Evolutionary conservation across 1,140 invertebrate genomes (phyloP).

Genomic region (Caenorhabditis inopinata): DNA sequence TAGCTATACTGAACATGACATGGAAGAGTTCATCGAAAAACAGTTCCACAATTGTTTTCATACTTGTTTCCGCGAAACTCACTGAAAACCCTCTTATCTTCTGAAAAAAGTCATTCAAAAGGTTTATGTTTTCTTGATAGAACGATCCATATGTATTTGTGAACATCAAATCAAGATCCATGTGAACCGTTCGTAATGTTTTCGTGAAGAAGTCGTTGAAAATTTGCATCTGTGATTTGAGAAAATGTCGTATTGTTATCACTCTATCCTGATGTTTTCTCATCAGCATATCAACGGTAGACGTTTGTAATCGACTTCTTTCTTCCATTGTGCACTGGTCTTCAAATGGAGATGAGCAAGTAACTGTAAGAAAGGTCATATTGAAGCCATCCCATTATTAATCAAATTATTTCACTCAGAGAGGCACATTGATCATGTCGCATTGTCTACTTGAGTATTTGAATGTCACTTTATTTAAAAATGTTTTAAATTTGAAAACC

Average conservation of each 20-base stretch:
- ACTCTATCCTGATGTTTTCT: background rate
- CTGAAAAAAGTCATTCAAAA: background rate
- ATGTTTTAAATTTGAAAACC: no score
- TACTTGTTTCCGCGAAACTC: background rate
- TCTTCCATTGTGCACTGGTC: slow-evolving; percentile 25
- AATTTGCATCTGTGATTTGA: background rate
- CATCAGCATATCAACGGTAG: background rate
- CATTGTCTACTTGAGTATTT: no score
- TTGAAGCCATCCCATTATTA: background rate
- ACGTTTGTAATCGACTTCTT: background rate
- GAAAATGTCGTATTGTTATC: background rate
- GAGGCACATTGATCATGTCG: no score
- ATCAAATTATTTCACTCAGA: no score
- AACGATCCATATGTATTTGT: background rate
- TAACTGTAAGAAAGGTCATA: background rate
- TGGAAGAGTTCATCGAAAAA: slow-evolving; percentile 16
- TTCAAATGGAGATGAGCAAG: slow-evolving; percentile 16
- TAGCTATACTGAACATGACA: slow-evolving; percentile 1
- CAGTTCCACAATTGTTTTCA: background rate
- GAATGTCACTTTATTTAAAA: no score
- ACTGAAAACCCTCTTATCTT: slow-evolving; percentile 3
- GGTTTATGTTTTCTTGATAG: slow-evolving; percentile 4
- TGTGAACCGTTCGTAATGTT: background rate
- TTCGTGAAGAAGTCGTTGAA: slow-evolving; percentile 12
- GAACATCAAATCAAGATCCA: slow-evolving; percentile 16